These are phyloP conservation scores for Tupaia chinensis DNA, from an alignment of 2,113 vertebrate species.

Conservation along the genomic window DNA sequence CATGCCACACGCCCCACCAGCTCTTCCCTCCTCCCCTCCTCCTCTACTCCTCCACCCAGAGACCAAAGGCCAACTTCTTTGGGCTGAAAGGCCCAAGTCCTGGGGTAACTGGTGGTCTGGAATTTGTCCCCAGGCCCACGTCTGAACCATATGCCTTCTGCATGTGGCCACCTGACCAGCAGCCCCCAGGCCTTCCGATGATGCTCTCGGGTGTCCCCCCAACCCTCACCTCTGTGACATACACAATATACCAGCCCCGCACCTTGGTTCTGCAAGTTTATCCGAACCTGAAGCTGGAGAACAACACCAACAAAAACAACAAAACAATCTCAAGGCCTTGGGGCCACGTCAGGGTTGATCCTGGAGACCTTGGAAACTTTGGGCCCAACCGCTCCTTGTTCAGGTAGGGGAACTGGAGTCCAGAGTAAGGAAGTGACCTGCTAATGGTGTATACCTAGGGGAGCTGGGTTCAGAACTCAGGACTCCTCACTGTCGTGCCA, in stretches of 20 bases:
- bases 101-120: not conserved
- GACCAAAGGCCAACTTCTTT: not conserved
- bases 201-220: not conserved
- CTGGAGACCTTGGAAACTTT: not conserved
- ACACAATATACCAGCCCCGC: not conserved
- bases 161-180: conserved; percentile 43
- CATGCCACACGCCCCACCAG: conserved; percentile 58
- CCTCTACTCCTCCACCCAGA: not conserved
- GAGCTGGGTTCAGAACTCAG: not conserved
- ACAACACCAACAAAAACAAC: too few relatives aligned
- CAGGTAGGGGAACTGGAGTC: not conserved
- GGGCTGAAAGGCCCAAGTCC: not conserved
- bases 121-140: not conserved
- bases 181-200: too few relatives aligned
- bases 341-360: not conserved
- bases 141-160: not conserved
- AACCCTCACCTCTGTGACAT: too few relatives aligned
- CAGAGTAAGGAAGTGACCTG: not conserved
- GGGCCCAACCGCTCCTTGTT: not conserved
- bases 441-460: not conserved
- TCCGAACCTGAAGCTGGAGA: conserved; percentile 23
- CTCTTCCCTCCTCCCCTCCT: conserved; percentile 69
- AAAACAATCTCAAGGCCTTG: not conserved
- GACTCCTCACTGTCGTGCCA: not conserved
- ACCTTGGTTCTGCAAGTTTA: not conserved